Conservation (phyloP, 1,140 invertebrate species). For the Camponotus pennsylvanicus region DNA sequence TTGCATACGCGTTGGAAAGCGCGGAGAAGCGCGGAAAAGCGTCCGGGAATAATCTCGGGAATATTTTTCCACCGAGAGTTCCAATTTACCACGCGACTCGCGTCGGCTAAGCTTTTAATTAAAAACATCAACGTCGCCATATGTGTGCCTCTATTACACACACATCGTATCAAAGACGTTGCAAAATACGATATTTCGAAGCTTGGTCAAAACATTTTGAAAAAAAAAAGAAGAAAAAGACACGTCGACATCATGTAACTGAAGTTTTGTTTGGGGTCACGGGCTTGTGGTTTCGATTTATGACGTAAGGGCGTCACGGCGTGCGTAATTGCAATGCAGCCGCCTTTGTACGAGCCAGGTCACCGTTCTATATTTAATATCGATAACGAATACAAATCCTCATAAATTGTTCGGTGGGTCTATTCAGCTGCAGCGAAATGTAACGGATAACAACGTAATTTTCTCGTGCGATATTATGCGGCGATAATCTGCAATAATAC, state of each 20-base stretch:
- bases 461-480: conserved; percentile 41
- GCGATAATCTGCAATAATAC: conserved; percentile 43
- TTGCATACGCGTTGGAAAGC: neutral
- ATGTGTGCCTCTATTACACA: neutral
- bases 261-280: conserved; percentile 2
- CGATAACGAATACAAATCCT: conserved; percentile 39
- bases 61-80: conserved; percentile 45
- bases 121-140: conserved; percentile 54
- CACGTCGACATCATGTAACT: conserved; percentile 2
- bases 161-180: neutral
- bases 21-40: neutral
- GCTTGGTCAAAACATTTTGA: neutral
- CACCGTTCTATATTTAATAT: conserved; percentile 19
- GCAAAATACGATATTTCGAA: conserved; percentile 8
- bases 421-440: conserved; percentile 7
- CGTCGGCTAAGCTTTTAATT: conserved; percentile 58
- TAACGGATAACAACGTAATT: conserved; percentile 38
- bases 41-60: conserved; percentile 33
- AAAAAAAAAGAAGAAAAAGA: neutral
- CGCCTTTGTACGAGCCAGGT: conserved; percentile 5
- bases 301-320: neutral
- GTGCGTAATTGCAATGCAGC: neutral
- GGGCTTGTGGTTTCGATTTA: conserved; percentile 1
- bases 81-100: conserved; percentile 11
- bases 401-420: conserved; percentile 24